These are phyloP conservation scores for Sialis lutaria DNA, from an alignment of 2,888 invertebrate genomes.

Conservation along the genomic window DNA sequence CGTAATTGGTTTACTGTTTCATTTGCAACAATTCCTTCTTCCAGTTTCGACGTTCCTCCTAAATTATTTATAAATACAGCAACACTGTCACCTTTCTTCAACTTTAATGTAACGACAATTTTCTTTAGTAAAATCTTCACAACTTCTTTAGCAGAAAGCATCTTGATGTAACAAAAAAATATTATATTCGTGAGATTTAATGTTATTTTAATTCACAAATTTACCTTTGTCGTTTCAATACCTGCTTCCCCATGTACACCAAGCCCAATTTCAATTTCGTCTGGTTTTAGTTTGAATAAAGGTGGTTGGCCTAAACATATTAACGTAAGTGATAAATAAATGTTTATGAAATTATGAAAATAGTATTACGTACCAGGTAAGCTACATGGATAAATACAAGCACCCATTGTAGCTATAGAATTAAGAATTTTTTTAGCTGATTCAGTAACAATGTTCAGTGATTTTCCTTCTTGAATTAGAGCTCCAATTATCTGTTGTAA, in stretches of 20 bases:
- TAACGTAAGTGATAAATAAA: too few species aligned
- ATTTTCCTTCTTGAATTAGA: constrained; percentile 38
- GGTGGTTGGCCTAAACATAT: constrained; percentile 31
- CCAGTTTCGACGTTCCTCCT: constrained; percentile 53
- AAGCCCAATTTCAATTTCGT: constrained; percentile 45
- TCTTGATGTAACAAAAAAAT: too few species aligned
- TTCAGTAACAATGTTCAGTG: constrained; percentile 31
- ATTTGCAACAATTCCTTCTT: constrained; percentile 49
- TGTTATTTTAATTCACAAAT: too few species aligned
- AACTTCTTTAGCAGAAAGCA: too few species aligned
- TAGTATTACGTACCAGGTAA: constrained; percentile 32
- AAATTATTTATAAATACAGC: constrained; percentile 62
- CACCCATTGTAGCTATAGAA: constrained; percentile 48
- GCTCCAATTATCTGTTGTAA: constrained; percentile 42
- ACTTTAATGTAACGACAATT: constrained; percentile 6
- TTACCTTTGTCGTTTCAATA: constrained; percentile 25
- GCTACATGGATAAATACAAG: constrained; percentile 48
- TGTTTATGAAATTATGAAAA: too few species aligned
- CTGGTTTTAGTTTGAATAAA: constrained; percentile 39
- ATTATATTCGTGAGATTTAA: too few species aligned
- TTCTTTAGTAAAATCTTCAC: too few species aligned
- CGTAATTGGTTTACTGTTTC: constrained; percentile 47
- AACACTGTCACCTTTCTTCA: constrained; percentile 24
- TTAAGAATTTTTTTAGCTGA: constrained; percentile 26
- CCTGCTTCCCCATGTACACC: constrained; percentile 38